Percentiles rank a stretch among this genome's conserved stretches.
Evolutionary conservation across 2,797 vertebrate species (phyloP).

Genomic region (Epinephelus coioides): DNA sequence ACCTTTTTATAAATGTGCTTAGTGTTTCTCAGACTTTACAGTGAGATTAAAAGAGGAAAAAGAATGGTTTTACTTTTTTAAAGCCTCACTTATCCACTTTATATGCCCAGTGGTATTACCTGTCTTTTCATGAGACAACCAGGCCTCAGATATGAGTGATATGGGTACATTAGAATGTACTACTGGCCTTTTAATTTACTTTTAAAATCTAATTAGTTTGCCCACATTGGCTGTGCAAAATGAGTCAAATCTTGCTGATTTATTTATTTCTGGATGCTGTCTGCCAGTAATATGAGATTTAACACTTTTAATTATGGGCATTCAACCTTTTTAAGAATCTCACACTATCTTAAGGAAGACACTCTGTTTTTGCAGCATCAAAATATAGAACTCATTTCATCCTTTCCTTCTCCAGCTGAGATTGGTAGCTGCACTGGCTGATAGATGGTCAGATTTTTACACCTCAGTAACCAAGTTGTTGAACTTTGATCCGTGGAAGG

Average conservation of each 20-base stretch:
- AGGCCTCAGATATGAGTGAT: not conserved
- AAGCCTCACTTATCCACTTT: not conserved
- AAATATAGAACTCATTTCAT: not conserved
- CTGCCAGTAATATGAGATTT: not conserved
- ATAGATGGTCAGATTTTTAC: not conserved
- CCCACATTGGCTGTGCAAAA: not conserved
- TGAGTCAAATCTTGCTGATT: not conserved
- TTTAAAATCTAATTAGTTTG: not conserved
- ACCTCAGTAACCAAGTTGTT: not conserved
- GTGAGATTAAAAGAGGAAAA: slow-evolving; percentile 37
- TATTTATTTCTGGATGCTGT: not conserved
- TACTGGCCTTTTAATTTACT: not conserved
- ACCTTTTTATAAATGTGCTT: slow-evolving; percentile 28
- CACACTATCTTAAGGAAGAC: not conserved
- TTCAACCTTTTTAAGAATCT: not conserved
- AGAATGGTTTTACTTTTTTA: not conserved
- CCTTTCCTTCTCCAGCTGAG: not conserved
- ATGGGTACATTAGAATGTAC: not conserved
- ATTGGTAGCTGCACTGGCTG: not conserved
- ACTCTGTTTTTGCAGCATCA: not conserved
- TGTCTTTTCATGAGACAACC: not conserved
- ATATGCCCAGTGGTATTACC: not conserved
- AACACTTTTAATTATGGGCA: not conserved
- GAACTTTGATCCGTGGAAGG: not conserved
- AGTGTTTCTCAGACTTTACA: slow-evolving; percentile 28